These are phyloP conservation scores for Microtus obscurus DNA, from an alignment of 2,797 vertebrate species.

Conservation along the genomic window DNA sequence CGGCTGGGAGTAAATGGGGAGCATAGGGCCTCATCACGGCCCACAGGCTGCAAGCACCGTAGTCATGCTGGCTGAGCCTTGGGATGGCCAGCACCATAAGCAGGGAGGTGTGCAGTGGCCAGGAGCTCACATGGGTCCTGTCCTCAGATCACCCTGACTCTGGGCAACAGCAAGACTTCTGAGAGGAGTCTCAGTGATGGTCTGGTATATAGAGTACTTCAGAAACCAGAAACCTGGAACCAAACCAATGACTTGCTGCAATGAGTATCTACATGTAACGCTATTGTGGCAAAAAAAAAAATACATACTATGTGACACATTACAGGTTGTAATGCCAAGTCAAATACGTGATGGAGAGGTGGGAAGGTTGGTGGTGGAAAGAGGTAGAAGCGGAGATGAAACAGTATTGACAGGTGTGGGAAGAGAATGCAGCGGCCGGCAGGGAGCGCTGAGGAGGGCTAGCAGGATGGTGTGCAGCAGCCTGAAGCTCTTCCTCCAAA, in stretches of 20 bases:
- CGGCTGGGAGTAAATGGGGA: neutral
- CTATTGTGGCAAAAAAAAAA: too few species aligned
- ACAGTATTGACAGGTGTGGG: neutral
- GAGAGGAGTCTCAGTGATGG: neutral
- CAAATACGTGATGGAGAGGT: neutral
- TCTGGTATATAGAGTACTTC: neutral
- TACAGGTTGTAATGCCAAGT: neutral
- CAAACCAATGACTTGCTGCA: neutral
- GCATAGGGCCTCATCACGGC: neutral
- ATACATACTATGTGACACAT: neutral
- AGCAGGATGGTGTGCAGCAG: neutral
- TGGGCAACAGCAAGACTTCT: neutral
- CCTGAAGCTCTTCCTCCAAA: neutral
- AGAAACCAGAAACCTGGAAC: neutral
- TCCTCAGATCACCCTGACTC: neutral
- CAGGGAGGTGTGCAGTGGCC: too few species aligned
- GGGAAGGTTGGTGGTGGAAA: neutral
- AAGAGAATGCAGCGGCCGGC: neutral
- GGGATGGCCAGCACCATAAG: neutral
- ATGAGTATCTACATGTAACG: neutral
- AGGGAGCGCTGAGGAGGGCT: neutral
- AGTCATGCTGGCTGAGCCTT: neutral
- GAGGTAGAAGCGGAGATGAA: neutral
- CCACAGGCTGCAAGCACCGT: neutral
- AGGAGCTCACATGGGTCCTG: neutral